Conservation (phyloP, 2,113 vertebrate genomes). For the Pardalotus punctatus region DNA sequence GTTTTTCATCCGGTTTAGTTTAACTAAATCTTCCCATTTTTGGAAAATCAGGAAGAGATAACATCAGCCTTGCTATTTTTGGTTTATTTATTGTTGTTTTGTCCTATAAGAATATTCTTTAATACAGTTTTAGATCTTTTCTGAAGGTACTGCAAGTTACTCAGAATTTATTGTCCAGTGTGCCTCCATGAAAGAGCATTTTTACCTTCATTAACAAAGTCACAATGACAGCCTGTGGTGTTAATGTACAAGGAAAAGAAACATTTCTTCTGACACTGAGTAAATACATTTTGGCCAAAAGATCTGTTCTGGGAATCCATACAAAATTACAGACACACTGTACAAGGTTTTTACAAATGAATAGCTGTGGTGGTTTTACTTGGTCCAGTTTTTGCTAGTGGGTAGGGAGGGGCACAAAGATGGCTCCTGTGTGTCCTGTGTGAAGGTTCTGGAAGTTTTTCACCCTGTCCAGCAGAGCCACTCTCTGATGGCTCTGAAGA, state of each 20-base stretch:
- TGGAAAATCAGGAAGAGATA: slow-evolving; percentile 7
- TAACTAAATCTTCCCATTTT: neutral
- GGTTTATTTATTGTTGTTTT: neutral
- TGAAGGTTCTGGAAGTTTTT: too few relatives aligned
- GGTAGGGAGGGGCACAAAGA: too few relatives aligned
- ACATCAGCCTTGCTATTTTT: neutral
- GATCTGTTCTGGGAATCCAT: neutral
- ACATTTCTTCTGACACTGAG: neutral
- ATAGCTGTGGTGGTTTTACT: too few relatives aligned
- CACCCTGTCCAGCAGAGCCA: too few relatives aligned
- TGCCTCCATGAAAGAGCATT: neutral
- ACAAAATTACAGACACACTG: neutral
- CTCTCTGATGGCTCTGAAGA: too few relatives aligned
- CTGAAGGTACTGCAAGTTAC: neutral
- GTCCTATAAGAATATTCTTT: neutral
- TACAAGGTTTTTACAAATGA: neutral
- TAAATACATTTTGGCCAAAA: neutral
- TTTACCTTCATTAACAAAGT: neutral
- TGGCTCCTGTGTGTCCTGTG: too few relatives aligned
- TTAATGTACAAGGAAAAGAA: neutral
- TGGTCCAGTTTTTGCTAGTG: too few relatives aligned
- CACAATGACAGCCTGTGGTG: neutral
- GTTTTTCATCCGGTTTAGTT: slow-evolving; percentile 15
- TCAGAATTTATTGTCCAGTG: neutral
- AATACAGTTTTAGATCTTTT: neutral